phyloP scores from a whole-genome alignment of 2,888 invertebrate genomes.

The Zygogramma bicolorata region DNA sequence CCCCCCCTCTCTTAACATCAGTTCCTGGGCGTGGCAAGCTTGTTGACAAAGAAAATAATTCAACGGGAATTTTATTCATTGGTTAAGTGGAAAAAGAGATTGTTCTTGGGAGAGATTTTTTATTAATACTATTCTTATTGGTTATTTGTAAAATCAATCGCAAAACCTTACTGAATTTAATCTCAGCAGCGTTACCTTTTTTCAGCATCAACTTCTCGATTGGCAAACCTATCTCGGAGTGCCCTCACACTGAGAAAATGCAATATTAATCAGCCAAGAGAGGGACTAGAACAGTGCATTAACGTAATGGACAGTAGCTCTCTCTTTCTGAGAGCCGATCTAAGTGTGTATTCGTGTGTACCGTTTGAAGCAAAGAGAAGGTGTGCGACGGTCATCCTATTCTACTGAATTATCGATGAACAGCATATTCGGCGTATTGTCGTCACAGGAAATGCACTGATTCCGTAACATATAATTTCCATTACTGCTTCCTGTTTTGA shows the following conservation, averaged over 20 bases:
- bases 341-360: conserved; percentile 38
- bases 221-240: not conserved
- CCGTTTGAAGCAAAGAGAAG: conserved; percentile 34
- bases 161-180: not conserved
- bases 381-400: conserved; percentile 41
- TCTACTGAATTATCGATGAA: conserved; percentile 40
- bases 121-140: too few relatives aligned
- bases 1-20: too few relatives aligned
- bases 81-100: too few relatives aligned
- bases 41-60: too few relatives aligned
- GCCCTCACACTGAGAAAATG: conserved; percentile 69
- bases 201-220: not conserved
- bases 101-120: too few relatives aligned
- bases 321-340: conserved; percentile 39
- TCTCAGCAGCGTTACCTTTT: not conserved
- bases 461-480: too few relatives aligned
- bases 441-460: too few relatives aligned
- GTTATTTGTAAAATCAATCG: too few relatives aligned
- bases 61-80: too few relatives aligned
- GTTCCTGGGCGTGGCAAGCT: too few relatives aligned
- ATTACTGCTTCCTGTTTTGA: too few relatives aligned
- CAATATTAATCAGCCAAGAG: conserved; percentile 73
- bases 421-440: conserved; percentile 26
- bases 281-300: conserved; percentile 67
- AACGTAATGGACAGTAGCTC: conserved; percentile 65